Conservation (phyloP, 2,797 vertebrate genomes). For the Octomys mimax region DNA sequence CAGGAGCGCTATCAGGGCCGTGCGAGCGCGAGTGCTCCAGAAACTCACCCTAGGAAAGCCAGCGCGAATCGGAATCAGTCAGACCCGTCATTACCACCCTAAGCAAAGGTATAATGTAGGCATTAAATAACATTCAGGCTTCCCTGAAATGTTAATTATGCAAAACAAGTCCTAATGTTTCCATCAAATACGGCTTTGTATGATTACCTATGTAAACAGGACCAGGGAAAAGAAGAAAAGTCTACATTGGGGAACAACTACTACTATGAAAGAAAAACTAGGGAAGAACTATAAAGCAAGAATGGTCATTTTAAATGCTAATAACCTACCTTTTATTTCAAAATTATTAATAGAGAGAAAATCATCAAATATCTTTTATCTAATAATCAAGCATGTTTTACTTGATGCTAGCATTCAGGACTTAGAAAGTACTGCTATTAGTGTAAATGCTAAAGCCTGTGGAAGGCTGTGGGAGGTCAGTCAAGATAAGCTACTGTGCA, state of each 20-base stretch:
- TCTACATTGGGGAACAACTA: background rate
- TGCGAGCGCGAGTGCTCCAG: background rate
- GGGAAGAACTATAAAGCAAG: background rate
- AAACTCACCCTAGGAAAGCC: background rate
- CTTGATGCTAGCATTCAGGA: background rate
- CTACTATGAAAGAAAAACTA: background rate
- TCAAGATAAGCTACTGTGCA: background rate
- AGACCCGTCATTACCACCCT: background rate
- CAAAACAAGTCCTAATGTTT: background rate
- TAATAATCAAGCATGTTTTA: background rate
- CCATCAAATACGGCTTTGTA: background rate
- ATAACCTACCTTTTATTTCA: background rate
- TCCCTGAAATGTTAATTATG: background rate
- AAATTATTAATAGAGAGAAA: background rate
- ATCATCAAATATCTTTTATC: background rate
- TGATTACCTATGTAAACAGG: background rate
- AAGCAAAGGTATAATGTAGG: background rate
- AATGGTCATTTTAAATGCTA: background rate
- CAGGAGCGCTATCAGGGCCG: background rate
- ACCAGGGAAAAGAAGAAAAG: background rate
- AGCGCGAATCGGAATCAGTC: background rate
- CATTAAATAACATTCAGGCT: background rate
- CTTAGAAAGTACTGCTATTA: background rate
- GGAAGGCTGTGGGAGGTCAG: background rate
- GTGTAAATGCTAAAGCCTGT: background rate